Percentiles rank a stretch among this genome's conserved stretches.
Evolutionary conservation across 2,113 vertebrate species (phyloP).

Genomic region (Vanacampus margaritifer): DNA sequence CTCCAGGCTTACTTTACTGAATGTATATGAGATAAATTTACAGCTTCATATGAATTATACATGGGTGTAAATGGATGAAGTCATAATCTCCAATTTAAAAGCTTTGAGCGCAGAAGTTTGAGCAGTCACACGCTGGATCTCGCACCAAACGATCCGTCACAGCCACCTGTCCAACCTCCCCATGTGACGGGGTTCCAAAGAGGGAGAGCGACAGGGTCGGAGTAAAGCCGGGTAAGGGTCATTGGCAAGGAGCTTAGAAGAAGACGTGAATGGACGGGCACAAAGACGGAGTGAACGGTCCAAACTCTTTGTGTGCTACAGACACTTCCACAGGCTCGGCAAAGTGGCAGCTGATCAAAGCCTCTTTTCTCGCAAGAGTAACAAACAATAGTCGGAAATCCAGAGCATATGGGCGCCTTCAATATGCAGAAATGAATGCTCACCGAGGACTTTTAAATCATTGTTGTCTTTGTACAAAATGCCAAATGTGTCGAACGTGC

Average conservation of each 20-base stretch:
- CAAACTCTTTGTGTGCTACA: slow-evolving; percentile 6
- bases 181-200: slow-evolving; percentile 25
- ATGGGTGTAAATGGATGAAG: slow-evolving; percentile 68
- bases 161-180: background rate
- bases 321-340: background rate
- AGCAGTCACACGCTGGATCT: background rate
- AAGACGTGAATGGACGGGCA: slow-evolving; percentile 28
- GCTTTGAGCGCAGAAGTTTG: slow-evolving; percentile 43
- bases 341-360: slow-evolving; percentile 11
- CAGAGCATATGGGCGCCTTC: background rate
- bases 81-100: slow-evolving; percentile 66
- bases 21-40: slow-evolving; percentile 57
- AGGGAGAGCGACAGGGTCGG: slow-evolving; percentile 7
- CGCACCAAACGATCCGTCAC: background rate
- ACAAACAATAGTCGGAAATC: slow-evolving; percentile 8
- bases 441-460: slow-evolving; percentile 34
- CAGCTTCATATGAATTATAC: slow-evolving; percentile 62
- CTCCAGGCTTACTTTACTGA: slow-evolving; percentile 34
- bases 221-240: slow-evolving; percentile 30
- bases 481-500: background rate
- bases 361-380: background rate
- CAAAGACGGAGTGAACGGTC: slow-evolving; percentile 16
- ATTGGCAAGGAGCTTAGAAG: slow-evolving; percentile 35
- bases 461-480: background rate
- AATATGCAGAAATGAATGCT: background rate